phyloP scores from a whole-genome alignment of 2,113 vertebrate genomes.

The Protobothrops flavoviridis region DNA sequence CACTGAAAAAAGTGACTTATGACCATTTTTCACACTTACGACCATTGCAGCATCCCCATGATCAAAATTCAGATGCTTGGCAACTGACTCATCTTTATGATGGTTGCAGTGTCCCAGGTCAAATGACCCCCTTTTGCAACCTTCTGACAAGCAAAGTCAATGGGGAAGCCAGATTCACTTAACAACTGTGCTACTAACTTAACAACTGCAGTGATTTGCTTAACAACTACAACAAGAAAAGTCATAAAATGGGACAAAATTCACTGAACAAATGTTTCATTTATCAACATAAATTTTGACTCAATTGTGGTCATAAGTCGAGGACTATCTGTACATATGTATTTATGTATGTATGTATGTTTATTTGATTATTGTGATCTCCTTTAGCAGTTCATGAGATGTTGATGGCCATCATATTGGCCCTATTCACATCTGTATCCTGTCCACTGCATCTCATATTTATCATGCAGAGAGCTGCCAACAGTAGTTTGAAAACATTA shows the following conservation, averaged over 20 bases:
- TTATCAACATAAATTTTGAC: neutral
- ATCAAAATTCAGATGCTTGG: neutral
- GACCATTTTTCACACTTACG: too few species aligned
- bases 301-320: neutral
- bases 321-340: neutral
- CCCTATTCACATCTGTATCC: neutral
- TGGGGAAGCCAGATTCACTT: neutral
- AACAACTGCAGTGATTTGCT: neutral
- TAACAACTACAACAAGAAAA: neutral
- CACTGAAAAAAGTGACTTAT: too few species aligned
- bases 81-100: neutral
- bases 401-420: neutral
- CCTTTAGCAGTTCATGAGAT: neutral
- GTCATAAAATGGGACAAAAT: neutral
- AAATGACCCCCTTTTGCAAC: neutral
- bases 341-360: neutral
- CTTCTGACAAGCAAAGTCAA: neutral
- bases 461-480: neutral
- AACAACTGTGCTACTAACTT: neutral
- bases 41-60: too few species aligned
- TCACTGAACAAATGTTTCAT: neutral
- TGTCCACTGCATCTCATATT: neutral
- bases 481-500: neutral
- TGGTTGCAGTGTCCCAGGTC: neutral
- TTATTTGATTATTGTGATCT: neutral